Base-by-base conservation (phyloP, 2,888 invertebrate species). In the Hydriomena furcata region DNA sequence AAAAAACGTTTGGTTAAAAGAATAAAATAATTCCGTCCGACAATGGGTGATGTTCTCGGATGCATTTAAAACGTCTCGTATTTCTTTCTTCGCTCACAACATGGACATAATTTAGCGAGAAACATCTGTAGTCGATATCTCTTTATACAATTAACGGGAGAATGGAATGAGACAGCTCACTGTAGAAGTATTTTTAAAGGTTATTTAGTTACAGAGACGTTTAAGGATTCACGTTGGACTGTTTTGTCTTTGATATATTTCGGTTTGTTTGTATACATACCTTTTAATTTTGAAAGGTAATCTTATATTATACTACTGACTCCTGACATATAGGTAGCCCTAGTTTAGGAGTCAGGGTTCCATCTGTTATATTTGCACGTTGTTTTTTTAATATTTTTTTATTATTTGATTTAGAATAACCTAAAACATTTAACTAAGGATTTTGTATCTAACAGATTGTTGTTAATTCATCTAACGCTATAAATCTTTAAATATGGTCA, bases 51-150 rank as follows among this genome's bases (percentile, higher is more conserved):
- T 47, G 71, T 66, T 75, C 68, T 72, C 73, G 68, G 63, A 65
- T 65, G 61, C 55, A 48, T 79, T 79, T 76, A 78, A 82, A 78
- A 74, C 67, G 73, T 75, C 75, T 81, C 85, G 74, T 87, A 89
- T 80, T 81, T 89, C 89, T 79, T 67, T 85, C 84, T 65, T 65
- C 84, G 72, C 73, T 73, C 79, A 78, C 72, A 78, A 78, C 77
- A 77, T 61, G 68, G 60, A 70, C 74, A 80, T 84, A 84, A 84
- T 75, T 87, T 78, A 84, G 71, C 66, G 63, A 71, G 61, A 62
- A 84, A 85, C 90, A 90, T 90, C 85, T 90, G 90, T 81, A 87
- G 78, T 71, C 83, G 70, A 86, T 89, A 83, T 85, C 87, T 84
- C 79, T 82, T 76, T 73, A 75, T 76, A 81, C 87, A 89, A 90